Base-by-base conservation (phyloP, 2,113 vertebrate genomes). In the Hyla sarda region DNA sequence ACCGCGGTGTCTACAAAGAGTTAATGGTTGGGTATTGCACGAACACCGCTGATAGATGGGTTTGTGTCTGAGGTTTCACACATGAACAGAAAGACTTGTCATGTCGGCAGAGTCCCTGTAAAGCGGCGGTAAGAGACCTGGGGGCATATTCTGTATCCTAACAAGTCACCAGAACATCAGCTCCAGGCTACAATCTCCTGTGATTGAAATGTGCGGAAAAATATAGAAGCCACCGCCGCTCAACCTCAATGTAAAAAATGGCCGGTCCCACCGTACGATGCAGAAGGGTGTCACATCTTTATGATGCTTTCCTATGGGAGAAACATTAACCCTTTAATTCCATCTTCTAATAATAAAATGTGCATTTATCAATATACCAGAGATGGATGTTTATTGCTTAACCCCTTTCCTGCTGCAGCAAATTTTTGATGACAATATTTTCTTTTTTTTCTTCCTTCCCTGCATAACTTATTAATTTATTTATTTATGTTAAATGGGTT, bases 111-210 rank as follows among this genome's bases (percentile, higher is more conserved):
- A 67, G 23, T 73, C 52, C 82, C 69, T 74, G 69, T 83, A 83
- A 83, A 73, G 52, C 34, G 28, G 28, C 12, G 52, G 69, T 25
- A 73, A 21, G 52, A 83, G 67, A 83, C 82, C 50, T 13, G 23
- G 67, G 67, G 69, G 30, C 50, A 83, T 83, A 83, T 83, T 83
- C 67, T 83, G 67, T 83, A 83, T 73, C 67, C 30, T 83, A 83
- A 83, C 50, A 83, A 83, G 82, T 58, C 67, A 45, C 78, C 78
- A 81, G 78, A 62, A 81, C 78, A 65, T 81, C 78, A 58, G 32
- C 82, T 83, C 14, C 82, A 58, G 82, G 82, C 28, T 58, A 83
- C 50, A 83, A 83, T 58, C 82, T 83, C 69, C 32, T 56, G 32
- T 56, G 50, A 69, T 82, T 47, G 60, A 69, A 82, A 82, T 82